Conservation (phyloP, 2,888 invertebrate genomes). For the Lysandra bellargus region DNA sequence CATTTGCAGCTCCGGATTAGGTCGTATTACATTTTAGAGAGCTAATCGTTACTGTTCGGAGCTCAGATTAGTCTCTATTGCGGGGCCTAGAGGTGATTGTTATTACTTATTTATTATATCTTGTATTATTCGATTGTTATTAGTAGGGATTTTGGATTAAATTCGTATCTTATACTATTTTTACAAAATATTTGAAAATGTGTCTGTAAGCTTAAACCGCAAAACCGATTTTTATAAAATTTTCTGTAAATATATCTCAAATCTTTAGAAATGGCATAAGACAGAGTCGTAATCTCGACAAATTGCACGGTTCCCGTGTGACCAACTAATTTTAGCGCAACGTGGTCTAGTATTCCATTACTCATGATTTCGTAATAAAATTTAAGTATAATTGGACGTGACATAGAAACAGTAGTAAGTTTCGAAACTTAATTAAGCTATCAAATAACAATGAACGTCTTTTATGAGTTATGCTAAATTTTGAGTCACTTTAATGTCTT, state of each 20-base stretch:
- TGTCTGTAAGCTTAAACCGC: neutral
- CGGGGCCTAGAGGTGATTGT: neutral
- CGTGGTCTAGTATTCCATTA: no score
- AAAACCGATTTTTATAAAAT: neutral
- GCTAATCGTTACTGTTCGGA: neutral
- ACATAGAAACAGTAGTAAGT: neutral
- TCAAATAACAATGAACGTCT: conserved; percentile 11
- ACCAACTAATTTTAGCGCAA: no score
- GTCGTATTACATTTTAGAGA: neutral
- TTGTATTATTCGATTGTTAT: neutral
- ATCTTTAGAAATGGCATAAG: no score
- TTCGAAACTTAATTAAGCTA: neutral
- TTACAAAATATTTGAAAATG: neutral
- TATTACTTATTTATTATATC: neutral
- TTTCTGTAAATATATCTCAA: no score
- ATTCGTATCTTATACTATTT: neutral
- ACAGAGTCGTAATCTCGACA: no score
- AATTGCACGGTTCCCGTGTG: no score
- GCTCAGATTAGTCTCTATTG: neutral
- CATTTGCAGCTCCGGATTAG: neutral
- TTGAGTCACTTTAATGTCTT: conserved; percentile 9
- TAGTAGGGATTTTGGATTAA: neutral
- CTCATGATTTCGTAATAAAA: no score
- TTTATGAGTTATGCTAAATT: conserved; percentile 14
- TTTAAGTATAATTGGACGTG: neutral